phyloP scores from a whole-genome alignment of 2,888 invertebrate species.

The Scaptomyza tumidula region DNA sequence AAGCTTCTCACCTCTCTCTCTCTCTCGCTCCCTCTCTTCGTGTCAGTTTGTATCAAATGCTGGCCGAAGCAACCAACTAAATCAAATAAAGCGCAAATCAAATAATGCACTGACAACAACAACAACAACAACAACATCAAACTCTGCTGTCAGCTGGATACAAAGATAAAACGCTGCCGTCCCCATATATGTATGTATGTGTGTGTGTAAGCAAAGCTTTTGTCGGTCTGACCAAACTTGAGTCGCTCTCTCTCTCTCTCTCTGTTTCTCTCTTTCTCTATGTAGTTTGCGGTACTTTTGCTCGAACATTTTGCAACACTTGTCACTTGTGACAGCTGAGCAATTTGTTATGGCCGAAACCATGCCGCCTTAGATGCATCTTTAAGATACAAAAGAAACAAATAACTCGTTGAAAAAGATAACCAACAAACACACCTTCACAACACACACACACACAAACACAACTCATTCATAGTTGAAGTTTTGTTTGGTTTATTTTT shows the following conservation, averaged over 20 bases:
- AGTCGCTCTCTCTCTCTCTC: slow-evolving; percentile 44
- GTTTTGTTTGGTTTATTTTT: not conserved
- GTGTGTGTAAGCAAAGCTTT: not conserved
- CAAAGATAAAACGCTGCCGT: slow-evolving; percentile 57
- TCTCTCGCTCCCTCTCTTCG: not conserved
- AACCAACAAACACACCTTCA: slow-evolving; percentile 1
- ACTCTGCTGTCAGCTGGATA: slow-evolving; percentile 19
- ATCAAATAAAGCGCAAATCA: slow-evolving; percentile 68
- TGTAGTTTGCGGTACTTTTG: slow-evolving; percentile 47
- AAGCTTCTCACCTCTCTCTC: not conserved
- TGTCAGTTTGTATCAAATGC: slow-evolving; percentile 58
- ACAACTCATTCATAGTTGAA: slow-evolving; percentile 12
- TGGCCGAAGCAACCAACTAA: slow-evolving; percentile 49
- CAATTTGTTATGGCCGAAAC: slow-evolving; percentile 48
- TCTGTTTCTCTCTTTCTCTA: not conserved
- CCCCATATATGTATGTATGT: not conserved
- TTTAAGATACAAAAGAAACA: slow-evolving; percentile 26
- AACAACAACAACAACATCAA: slow-evolving; percentile 18
- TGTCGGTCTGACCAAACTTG: slow-evolving; percentile 63
- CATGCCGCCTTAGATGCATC: slow-evolving; percentile 29
- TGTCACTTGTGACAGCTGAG: slow-evolving; percentile 62
- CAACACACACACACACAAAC: too few species aligned
- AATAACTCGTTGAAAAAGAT: not conserved
- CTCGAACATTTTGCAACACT: slow-evolving; percentile 61
- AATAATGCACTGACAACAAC: slow-evolving; percentile 50